A percentile compares a stretch with the other conserved stretches of the same genome.
These are phyloP conservation scores for Setophaga coronata DNA, from an alignment of 2,113 vertebrate species.

Conservation along the genomic window DNA sequence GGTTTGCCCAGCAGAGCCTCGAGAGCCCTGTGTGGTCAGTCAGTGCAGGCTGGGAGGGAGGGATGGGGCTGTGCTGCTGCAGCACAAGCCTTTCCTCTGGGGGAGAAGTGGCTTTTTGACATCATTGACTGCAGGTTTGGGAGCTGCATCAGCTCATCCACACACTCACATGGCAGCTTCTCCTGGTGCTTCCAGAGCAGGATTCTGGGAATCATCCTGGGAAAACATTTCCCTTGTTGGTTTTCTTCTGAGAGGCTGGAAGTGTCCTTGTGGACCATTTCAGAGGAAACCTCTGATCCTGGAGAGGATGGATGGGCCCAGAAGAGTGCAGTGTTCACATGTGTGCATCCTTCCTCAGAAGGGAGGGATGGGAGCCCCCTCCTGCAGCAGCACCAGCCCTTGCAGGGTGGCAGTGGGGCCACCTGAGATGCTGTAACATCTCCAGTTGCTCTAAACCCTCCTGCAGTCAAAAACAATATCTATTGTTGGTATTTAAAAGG, in stretches of 20 bases:
- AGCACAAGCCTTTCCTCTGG: neutral
- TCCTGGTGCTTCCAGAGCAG: neutral
- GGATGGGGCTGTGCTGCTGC: neutral
- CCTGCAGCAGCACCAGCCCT: neutral
- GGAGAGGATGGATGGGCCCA: neutral
- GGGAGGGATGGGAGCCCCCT: accelerated
- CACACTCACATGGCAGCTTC: neutral
- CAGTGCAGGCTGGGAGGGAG: neutral
- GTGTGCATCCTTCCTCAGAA: neutral
- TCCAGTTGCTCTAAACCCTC: neutral
- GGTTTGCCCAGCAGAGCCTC: neutral
- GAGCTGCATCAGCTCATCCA: neutral
- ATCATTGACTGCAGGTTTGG: neutral
- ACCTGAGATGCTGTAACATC: neutral
- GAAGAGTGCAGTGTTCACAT: accelerated
- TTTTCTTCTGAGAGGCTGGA: neutral
- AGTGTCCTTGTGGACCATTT: neutral
- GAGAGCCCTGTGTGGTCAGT: neutral
- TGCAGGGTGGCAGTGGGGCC: neutral
- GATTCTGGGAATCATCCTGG: neutral
- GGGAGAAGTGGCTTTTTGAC: neutral
- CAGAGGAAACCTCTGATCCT: neutral
- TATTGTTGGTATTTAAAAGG: neutral
- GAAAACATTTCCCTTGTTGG: neutral
- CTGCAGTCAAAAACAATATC: neutral